A percentile compares a stretch with the other conserved stretches of the same genome.
phyloP scores from a whole-genome alignment of 2,113 vertebrate genomes.

The Mastomys coucha region DNA sequence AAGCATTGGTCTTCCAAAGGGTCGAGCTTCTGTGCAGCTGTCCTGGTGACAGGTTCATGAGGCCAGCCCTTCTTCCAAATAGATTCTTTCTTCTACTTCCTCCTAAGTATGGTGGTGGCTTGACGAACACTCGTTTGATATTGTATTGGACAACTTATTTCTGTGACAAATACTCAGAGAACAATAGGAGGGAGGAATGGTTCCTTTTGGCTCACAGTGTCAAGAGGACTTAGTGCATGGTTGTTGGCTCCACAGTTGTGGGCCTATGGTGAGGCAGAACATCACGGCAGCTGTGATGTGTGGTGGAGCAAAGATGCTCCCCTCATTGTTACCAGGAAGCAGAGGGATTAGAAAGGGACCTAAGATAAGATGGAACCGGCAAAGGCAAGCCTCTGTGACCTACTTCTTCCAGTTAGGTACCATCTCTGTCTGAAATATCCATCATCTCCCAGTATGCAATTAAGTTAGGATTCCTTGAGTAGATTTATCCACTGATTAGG shows the following conservation, averaged over 20 bases:
- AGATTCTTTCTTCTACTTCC: constrained; percentile 8
- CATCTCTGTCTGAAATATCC: background rate
- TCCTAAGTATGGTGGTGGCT: background rate
- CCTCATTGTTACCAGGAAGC: background rate
- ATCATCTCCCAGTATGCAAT: background rate
- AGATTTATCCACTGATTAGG: background rate
- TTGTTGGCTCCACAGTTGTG: background rate
- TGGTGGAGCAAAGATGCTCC: background rate
- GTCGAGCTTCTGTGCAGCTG: background rate
- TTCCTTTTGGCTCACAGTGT: background rate
- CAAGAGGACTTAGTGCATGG: background rate
- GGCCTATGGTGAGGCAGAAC: background rate
- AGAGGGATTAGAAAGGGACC: background rate
- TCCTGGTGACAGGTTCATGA: background rate
- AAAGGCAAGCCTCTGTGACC: background rate
- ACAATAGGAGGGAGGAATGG: background rate
- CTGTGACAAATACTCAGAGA: background rate
- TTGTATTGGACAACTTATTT: background rate
- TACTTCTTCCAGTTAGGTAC: background rate
- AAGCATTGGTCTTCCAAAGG: background rate
- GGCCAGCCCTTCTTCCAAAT: background rate
- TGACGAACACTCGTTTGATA: background rate
- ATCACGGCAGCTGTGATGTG: background rate
- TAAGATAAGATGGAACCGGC: background rate
- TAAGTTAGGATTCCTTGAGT: background rate